Conservation (phyloP, 2,113 vertebrate genomes). For the Trichomycterus rosablanca region DNA sequence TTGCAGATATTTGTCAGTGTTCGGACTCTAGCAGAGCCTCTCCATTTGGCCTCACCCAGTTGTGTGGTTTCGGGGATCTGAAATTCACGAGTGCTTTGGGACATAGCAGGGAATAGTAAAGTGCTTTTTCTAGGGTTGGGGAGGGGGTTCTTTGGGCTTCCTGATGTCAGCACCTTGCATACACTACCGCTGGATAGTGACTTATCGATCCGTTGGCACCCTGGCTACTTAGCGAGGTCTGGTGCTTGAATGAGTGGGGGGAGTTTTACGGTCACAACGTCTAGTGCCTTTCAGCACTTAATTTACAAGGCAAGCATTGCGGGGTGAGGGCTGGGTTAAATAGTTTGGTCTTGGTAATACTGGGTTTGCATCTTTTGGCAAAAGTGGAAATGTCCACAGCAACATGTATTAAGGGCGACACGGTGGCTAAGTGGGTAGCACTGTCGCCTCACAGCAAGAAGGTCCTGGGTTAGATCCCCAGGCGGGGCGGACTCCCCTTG, state of each 20-base stretch:
- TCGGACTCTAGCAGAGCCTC: constrained; percentile 14
- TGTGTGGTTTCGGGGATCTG: constrained; percentile 25
- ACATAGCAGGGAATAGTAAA: constrained; percentile 30
- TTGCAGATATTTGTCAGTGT: constrained; percentile 11
- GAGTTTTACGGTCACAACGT: neutral
- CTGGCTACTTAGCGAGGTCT: constrained; percentile 23
- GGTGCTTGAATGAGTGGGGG: constrained; percentile 1
- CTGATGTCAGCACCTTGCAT: constrained; percentile 41
- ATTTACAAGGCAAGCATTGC: no score
- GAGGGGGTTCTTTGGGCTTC: constrained; percentile 31
- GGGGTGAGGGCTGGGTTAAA: no score
- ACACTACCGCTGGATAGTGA: constrained; percentile 30
- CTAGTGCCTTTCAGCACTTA: constrained; percentile 10
- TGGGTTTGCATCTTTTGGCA: no score
- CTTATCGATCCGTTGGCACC: constrained; percentile 44
- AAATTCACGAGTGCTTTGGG: constrained; percentile 32
- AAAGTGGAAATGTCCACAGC: no score
- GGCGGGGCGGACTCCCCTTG: no score
- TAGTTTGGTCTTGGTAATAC: no score
- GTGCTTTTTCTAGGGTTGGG: constrained; percentile 37
- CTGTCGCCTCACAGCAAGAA: no score
- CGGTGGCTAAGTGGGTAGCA: no score
- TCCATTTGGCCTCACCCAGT: constrained; percentile 26
- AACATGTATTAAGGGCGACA: no score
- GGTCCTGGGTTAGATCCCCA: no score